Conservation (phyloP, 2,888 invertebrate species). For the Orchesella flavescens region DNA sequence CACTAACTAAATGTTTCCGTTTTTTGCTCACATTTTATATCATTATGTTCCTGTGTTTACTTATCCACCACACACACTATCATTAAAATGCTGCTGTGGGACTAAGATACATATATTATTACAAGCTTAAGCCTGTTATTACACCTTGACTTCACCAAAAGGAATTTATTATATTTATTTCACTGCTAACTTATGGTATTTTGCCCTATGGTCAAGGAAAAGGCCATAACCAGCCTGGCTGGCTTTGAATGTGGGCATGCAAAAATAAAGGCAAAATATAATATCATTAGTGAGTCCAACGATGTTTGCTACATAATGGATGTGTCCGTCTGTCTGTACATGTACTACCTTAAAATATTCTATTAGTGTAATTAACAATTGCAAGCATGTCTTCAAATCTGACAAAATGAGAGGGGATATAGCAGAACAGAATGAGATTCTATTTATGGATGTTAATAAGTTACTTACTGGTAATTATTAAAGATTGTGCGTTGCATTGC, state of each 20-base stretch:
- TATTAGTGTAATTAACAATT: not conserved
- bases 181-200: slow-evolving; percentile 23
- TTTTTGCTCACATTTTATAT: not conserved
- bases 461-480: too few species aligned
- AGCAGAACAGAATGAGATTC: not conserved
- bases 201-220: slow-evolving; percentile 47
- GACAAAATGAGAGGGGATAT: too few species aligned
- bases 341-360: too few species aligned
- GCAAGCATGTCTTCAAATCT: slow-evolving; percentile 12
- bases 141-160: slow-evolving; percentile 39
- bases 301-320: too few species aligned
- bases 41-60: not conserved
- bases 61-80: not conserved
- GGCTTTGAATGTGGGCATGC: not conserved
- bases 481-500: too few species aligned
- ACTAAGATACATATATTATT: not conserved
- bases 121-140: slow-evolving; percentile 4
- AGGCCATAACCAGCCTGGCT: slow-evolving; percentile 8
- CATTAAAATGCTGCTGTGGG: not conserved
- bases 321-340: too few species aligned
- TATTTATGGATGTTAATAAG: not conserved
- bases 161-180: slow-evolving; percentile 1
- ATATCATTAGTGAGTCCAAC: too few species aligned
- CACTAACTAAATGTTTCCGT: slow-evolving; percentile 6
- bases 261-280: too few species aligned